Conservation (phyloP, 1,140 invertebrate genomes). For the Macrotrachela quadricornifera region DNA sequence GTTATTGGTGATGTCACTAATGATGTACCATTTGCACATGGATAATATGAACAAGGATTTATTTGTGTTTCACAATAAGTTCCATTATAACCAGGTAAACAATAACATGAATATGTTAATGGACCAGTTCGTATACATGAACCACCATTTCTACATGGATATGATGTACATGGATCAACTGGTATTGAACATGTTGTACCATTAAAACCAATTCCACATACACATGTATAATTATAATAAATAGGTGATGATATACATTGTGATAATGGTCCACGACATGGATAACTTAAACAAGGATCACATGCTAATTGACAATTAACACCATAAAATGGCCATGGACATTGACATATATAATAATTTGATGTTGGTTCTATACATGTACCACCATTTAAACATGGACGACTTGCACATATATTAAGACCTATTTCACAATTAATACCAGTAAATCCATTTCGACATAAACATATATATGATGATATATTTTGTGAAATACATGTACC, state of each 20-base stretch:
- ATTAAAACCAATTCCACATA: not conserved
- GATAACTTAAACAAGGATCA: not conserved
- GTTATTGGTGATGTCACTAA: too few species aligned
- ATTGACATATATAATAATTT: slow-evolving; percentile 11
- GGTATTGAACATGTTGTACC: slow-evolving; percentile 1
- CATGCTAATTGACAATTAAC: slow-evolving; percentile 10
- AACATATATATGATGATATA: not conserved
- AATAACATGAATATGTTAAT: not conserved
- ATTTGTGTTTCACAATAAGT: not conserved
- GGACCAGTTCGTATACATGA: not conserved
- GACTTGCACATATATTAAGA: slow-evolving; percentile 36
- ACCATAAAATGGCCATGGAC: slow-evolving; percentile 37
- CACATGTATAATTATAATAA: slow-evolving; percentile 26
- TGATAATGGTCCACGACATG: not conserved
- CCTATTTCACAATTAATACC: slow-evolving; percentile 10
- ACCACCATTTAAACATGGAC: slow-evolving; percentile 30
- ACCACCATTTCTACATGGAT: slow-evolving; percentile 7
- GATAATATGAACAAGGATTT: slow-evolving; percentile 1
- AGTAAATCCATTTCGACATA: not conserved
- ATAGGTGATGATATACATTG: not conserved
- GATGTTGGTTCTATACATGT: slow-evolving; percentile 16
- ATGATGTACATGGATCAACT: slow-evolving; percentile 4
- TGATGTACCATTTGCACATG: not conserved
- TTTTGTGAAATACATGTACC: not conserved
- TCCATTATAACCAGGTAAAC: slow-evolving; percentile 1